phyloP scores from a whole-genome alignment of 2,113 vertebrate genomes.

The Rhipidura dahli region DNA sequence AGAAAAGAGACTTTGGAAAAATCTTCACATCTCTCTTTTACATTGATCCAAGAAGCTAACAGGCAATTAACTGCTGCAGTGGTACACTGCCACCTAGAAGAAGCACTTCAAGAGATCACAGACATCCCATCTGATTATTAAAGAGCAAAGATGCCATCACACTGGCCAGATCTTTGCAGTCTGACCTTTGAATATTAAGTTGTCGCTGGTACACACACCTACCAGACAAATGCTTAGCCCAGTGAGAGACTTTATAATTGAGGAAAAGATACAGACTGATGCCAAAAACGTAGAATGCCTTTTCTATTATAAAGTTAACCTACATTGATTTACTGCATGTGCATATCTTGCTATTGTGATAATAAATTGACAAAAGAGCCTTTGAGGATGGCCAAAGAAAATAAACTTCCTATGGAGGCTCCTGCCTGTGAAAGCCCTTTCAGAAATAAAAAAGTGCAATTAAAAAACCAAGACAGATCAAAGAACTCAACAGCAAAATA shows the following conservation, averaged over 20 bases:
- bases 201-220: not conserved
- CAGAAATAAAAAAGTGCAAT: not conserved
- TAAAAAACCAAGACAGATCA: not conserved
- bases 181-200: conserved; percentile 61
- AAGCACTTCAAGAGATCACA: conserved; percentile 41
- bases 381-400: not conserved
- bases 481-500: not conserved
- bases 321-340: conserved; percentile 15
- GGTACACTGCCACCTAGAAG: conserved; percentile 49
- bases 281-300: not conserved
- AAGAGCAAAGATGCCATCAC: conserved; percentile 36
- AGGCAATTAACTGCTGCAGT: conserved; percentile 53
- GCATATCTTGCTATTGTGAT: conserved; percentile 17
- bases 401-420: not conserved
- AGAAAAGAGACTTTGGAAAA: conserved; percentile 24
- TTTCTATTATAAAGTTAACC: conserved; percentile 41
- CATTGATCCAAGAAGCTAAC: conserved; percentile 53
- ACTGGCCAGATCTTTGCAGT: conserved; percentile 8
- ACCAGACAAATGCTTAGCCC: conserved; percentile 23
- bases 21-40: conserved; percentile 43
- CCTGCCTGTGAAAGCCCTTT: not conserved
- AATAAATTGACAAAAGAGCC: conserved; percentile 36
- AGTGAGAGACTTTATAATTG: conserved; percentile 45
- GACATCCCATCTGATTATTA: conserved; percentile 48
- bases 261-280: not conserved